These are phyloP conservation scores for Campoletis raptor DNA, from an alignment of 2,888 invertebrate species.

Conservation along the genomic window DNA sequence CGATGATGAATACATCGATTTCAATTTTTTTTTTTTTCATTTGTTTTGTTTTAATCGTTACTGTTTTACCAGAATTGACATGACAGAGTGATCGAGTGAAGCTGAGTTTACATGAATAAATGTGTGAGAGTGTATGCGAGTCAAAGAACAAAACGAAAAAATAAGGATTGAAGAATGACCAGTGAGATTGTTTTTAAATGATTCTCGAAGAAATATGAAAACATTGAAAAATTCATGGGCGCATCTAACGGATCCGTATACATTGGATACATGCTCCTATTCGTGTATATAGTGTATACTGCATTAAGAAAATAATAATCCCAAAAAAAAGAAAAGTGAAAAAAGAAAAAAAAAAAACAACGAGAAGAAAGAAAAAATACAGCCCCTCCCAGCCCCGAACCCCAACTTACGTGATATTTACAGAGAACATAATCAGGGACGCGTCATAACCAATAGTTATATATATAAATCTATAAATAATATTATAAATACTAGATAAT, in stretches of 20 bases:
- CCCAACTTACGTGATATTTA: slow-evolving; percentile 81
- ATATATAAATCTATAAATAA: slow-evolving; percentile 48
- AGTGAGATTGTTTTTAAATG: slow-evolving; percentile 63
- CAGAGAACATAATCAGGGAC: slow-evolving; percentile 82
- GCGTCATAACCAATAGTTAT: slow-evolving; percentile 75
- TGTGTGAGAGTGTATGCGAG: slow-evolving; percentile 42
- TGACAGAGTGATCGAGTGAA: slow-evolving; percentile 57
- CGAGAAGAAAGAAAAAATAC: slow-evolving; percentile 43
- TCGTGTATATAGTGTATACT: slow-evolving; percentile 64
- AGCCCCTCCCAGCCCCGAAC: slow-evolving; percentile 44
- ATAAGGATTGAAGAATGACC: slow-evolving; percentile 31
- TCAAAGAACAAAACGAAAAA: slow-evolving; percentile 26
- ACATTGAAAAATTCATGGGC: slow-evolving; percentile 18
- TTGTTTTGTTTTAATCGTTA: slow-evolving; percentile 34
- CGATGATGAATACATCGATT: slow-evolving; percentile 42
- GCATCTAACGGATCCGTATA: slow-evolving; percentile 44
- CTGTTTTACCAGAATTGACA: slow-evolving; percentile 59
- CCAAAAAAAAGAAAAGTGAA: slow-evolving; percentile 23
- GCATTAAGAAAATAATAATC: slow-evolving; percentile 56
- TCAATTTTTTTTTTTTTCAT: slow-evolving; percentile 26
- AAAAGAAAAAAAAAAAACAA: background rate
- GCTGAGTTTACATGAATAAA: slow-evolving; percentile 38
- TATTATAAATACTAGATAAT: slow-evolving; percentile 48
- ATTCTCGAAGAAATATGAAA: slow-evolving; percentile 53
- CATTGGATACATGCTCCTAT: slow-evolving; percentile 51